phyloP scores from a whole-genome alignment of 2,888 invertebrate genomes.

The Ophion obscuratus region DNA sequence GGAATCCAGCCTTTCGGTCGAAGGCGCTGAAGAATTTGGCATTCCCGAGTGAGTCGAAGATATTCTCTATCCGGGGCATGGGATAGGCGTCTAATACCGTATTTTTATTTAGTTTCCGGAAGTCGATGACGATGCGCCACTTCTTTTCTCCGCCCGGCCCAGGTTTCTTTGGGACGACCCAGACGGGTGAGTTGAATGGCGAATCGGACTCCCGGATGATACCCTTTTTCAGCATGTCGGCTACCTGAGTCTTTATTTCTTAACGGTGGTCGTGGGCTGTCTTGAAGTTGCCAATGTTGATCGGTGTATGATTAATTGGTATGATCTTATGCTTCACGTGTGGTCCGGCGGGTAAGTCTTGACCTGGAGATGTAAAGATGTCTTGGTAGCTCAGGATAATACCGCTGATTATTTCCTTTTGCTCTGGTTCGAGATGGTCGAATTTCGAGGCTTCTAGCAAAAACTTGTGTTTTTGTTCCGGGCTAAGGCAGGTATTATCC shows the following conservation, averaged over 20 bases:
- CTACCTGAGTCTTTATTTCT: conserved; percentile 28
- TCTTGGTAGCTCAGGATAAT: conserved; percentile 25
- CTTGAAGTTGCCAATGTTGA: conserved; percentile 17
- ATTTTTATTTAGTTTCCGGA: too few species aligned
- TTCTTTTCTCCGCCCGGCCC: conserved; percentile 21
- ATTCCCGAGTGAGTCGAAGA: conserved; percentile 4
- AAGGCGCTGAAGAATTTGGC: conserved; percentile 52
- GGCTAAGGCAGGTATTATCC: conserved; percentile 12
- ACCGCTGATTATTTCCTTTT: conserved; percentile 21
- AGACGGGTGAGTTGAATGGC: conserved; percentile 28
- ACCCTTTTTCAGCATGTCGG: conserved; percentile 24
- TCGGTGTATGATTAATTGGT: conserved; percentile 15
- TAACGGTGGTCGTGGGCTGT: background rate
- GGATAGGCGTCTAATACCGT: too few species aligned
- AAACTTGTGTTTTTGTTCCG: conserved; percentile 5
- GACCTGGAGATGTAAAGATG: conserved; percentile 27
- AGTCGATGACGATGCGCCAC: conserved; percentile 24
- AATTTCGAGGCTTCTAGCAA: conserved; percentile 26
- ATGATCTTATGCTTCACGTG: conserved; percentile 15
- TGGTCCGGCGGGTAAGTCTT: conserved; percentile 19
- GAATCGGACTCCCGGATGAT: conserved; percentile 26
- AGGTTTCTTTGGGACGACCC: conserved; percentile 27
- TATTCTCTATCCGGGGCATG: too few species aligned
- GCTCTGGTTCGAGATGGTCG: conserved; percentile 26
- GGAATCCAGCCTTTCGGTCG: conserved; percentile 50